A percentile compares a stretch with the other conserved stretches of the same genome.
These are phyloP conservation scores for Chaunax sp. DNA, from an alignment of 2,797 vertebrate genomes.

Conservation along the genomic window DNA sequence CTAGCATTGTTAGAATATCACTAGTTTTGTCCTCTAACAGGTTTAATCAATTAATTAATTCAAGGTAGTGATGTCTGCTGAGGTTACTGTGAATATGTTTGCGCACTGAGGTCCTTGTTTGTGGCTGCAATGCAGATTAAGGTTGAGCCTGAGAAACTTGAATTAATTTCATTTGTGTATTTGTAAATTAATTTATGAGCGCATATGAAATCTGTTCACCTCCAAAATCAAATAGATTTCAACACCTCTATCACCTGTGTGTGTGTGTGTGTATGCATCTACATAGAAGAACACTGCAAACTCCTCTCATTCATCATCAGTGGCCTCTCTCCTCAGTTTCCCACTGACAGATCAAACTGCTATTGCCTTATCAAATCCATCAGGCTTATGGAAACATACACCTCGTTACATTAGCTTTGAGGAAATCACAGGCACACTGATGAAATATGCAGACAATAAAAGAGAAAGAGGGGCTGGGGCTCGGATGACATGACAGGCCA, in stretches of 20 bases:
- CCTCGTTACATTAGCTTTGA: constrained; percentile 89
- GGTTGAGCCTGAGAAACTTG: constrained; percentile 5
- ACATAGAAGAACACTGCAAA: background rate
- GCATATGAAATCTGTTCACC: constrained; percentile 52
- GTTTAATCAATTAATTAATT: constrained; percentile 5
- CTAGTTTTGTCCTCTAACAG: background rate
- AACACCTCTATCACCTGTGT: constrained; percentile 35
- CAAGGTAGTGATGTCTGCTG: background rate
- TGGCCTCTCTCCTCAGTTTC: constrained; percentile 64
- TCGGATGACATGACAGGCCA: constrained; percentile 86
- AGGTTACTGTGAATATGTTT: constrained; percentile 18
- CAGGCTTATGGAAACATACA: constrained; percentile 92
- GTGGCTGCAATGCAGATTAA: constrained; percentile 34
- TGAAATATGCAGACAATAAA: constrained; percentile 92
- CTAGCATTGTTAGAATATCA: background rate
- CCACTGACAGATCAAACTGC: constrained; percentile 79
- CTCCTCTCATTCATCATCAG: constrained; percentile 50
- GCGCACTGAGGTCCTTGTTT: constrained; percentile 12
- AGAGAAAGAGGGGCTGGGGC: constrained; percentile 73
- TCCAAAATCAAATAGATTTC: constrained; percentile 46
- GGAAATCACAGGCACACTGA: constrained; percentile 87
- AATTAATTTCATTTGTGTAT: constrained; percentile 39
- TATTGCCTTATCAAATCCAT: constrained; percentile 89
- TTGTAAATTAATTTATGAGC: constrained; percentile 24
- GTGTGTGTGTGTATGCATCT: background rate